These are phyloP conservation scores for Diabrotica undecimpunctata DNA, from an alignment of 1,140 invertebrate genomes.

Conservation along the genomic window DNA sequence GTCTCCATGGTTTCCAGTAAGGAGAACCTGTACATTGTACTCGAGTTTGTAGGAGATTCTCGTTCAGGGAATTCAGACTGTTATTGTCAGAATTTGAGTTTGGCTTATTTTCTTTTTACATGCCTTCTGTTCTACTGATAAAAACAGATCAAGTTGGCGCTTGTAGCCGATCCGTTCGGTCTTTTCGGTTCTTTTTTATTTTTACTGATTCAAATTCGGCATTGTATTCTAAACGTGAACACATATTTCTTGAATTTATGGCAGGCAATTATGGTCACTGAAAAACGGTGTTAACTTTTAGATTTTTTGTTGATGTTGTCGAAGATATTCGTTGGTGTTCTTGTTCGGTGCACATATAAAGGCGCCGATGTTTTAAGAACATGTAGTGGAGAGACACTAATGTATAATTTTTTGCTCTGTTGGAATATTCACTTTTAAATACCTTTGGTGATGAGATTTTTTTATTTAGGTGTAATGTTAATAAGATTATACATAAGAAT, in stretches of 20 bases:
- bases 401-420: too few relatives aligned
- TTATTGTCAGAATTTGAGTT: constrained; percentile 45
- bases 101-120: constrained; percentile 35
- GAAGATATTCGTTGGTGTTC: constrained; percentile 9
- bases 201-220: constrained; percentile 17
- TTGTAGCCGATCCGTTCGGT: constrained; percentile 5
- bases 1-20: constrained; percentile 19
- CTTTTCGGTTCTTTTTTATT: constrained; percentile 13
- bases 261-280: constrained; percentile 6
- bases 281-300: constrained; percentile 14
- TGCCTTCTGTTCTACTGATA: constrained; percentile 23
- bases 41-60: constrained; percentile 43
- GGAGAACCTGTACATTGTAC: constrained; percentile 41
- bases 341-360: not conserved
- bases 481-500: too few relatives aligned
- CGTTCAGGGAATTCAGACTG: constrained; percentile 44
- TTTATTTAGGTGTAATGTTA: too few relatives aligned
- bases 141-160: constrained; percentile 25
- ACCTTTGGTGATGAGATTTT: too few relatives aligned
- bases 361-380: constrained; percentile 9
- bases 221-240: constrained; percentile 14
- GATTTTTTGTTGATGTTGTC: constrained; percentile 5
- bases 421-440: too few relatives aligned
- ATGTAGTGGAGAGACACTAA: not conserved
- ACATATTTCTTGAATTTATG: constrained; percentile 15